Conservation (phyloP, 2,888 invertebrate species). For the Ectemnius lituratus region DNA sequence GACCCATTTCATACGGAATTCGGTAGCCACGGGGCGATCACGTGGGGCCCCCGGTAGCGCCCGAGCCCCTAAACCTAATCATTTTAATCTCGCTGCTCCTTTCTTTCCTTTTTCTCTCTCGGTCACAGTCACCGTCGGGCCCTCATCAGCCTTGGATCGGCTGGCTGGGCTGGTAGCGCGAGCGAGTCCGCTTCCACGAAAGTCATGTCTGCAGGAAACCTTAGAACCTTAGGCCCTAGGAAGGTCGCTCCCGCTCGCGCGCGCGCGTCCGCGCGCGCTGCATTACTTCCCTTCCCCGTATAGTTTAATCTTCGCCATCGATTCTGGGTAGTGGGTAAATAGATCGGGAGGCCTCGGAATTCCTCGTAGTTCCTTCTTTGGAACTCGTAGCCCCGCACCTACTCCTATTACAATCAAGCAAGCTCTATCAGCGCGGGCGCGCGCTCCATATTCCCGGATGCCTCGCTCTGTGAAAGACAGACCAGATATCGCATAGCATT, state of each 20-base stretch:
- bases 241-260: slow-evolving; percentile 13
- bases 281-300: slow-evolving; percentile 20
- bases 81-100: slow-evolving; percentile 68
- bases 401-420: too few species aligned
- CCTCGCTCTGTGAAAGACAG: background rate
- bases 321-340: slow-evolving; percentile 11
- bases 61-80: slow-evolving; percentile 70
- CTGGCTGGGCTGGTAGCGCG: slow-evolving; percentile 10
- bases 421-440: background rate
- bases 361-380: background rate
- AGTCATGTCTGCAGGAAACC: slow-evolving; percentile 61
- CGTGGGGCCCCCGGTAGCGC: slow-evolving; percentile 68
- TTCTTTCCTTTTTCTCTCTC: slow-evolving; percentile 41
- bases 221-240: slow-evolving; percentile 29
- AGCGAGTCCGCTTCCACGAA: slow-evolving; percentile 60
- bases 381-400: background rate
- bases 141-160: slow-evolving; percentile 53
- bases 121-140: slow-evolving; percentile 40
- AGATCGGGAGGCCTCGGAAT: slow-evolving; percentile 7
- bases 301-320: slow-evolving; percentile 6
- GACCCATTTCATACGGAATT: slow-evolving; percentile 80
- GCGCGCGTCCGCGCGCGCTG: background rate
- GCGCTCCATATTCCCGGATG: slow-evolving; percentile 2
- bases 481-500: slow-evolving; percentile 4
- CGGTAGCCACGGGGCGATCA: slow-evolving; percentile 73